Base-by-base conservation (phyloP, 2,113 vertebrate species). In the Salvelinus fontinalis region DNA sequence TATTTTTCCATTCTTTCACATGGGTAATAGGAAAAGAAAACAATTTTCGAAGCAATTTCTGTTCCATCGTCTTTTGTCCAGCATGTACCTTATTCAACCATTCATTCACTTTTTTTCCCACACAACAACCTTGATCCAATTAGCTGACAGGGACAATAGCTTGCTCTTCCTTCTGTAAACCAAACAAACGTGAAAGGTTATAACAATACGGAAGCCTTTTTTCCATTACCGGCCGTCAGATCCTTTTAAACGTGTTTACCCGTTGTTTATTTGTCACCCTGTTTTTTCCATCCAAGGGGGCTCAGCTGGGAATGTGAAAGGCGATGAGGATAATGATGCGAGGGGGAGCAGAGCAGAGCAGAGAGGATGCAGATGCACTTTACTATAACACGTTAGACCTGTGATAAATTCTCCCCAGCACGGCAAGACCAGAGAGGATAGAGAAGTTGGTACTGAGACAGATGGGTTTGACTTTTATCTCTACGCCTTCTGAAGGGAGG, bases 241-340 rank as follows among this genome's bases (percentile, higher is more conserved):
- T 90, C 86, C 77, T 89, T 89, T 92, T 89, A 90, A 89, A 88
- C 80, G 85, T 89, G 85, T 91, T 90, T 89, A 86, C 82, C 85
- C 75, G 70, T 77, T 73, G 74, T 77, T 66, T 73, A 77, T 68
- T 11, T 89, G 87, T 90, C 86, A 83, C 78, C 79, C 72, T 0
- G 83, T 84, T 87, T 79, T 16, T 18, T 54, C 9, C 39, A 11
- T 44, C 39, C 39, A 66, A 80, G 67, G 80, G 81, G 86, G 70
- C 87, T 90, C 89, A 88, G 88, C 83, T 88, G 89, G 79, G 84
- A 77, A 79, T 78, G 81, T 74, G 85, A 83, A 73, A 77, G 79
- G 79, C 80, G 67, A 79, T 79, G 82, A 82, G 86, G 84, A 87
- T 89, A 88, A 91, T 84, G 85, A 86, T 80, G 86, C 75, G 80